phyloP scores from a whole-genome alignment of 2,113 vertebrate species.

The Phrynosoma blainvillii region DNA sequence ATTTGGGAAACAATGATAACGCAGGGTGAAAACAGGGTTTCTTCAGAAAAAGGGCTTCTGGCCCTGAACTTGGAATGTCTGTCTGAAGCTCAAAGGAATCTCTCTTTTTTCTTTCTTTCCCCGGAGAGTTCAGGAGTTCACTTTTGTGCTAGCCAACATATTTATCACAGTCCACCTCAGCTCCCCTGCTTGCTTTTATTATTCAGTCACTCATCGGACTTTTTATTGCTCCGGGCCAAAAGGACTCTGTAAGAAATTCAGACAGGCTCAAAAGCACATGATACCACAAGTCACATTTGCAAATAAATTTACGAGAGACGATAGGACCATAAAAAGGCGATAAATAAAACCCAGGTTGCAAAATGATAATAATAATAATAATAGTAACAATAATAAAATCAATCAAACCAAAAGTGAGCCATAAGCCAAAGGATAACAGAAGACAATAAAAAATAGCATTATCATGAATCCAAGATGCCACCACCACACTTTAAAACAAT shows the following conservation, averaged over 20 bases:
- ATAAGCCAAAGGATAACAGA: background rate
- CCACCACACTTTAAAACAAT: background rate
- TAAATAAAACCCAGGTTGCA: background rate
- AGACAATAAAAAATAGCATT: too few species aligned
- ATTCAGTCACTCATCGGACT: background rate
- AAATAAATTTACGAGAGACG: background rate
- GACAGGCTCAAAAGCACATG: background rate
- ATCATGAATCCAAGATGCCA: too few species aligned
- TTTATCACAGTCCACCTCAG: background rate
- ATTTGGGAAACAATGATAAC: background rate
- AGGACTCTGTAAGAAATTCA: background rate
- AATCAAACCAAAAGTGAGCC: background rate
- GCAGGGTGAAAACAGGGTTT: background rate
- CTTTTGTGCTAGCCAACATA: background rate
- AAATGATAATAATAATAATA: too few species aligned
- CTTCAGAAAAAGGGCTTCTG: background rate
- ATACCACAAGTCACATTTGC: background rate
- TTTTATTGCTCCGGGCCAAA: background rate
- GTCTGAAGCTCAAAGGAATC: conserved; percentile 1
- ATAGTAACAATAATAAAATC: too few species aligned
- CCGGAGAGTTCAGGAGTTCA: conserved; percentile 22
- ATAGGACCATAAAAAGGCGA: background rate
- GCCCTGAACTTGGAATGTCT: background rate
- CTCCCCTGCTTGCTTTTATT: background rate
- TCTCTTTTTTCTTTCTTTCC: background rate